Conservation (phyloP, 2,888 invertebrate species). For the Phengaris arion region DNA sequence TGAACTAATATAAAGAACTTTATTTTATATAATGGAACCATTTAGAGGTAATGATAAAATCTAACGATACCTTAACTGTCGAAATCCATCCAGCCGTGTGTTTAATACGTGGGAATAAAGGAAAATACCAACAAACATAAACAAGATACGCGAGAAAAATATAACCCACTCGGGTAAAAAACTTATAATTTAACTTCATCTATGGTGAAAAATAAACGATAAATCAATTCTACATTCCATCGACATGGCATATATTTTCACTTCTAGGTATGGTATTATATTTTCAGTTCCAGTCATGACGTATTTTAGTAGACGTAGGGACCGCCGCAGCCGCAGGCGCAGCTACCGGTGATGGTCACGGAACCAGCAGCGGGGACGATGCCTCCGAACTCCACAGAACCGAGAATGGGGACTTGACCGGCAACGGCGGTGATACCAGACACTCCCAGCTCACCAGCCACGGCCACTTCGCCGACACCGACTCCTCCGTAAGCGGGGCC, state of each 20-base stretch:
- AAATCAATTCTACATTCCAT: not conserved
- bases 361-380: conserved; percentile 43
- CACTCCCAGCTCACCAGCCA: conserved; percentile 45
- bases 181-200: not conserved
- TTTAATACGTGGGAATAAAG: no score
- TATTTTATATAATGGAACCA: no score
- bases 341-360: conserved; percentile 45
- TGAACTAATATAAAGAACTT: no score
- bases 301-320: not conserved
- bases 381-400: conserved; percentile 48
- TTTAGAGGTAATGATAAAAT: no score
- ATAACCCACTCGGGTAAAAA: not conserved
- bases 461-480: conserved; percentile 45
- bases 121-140: no score
- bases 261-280: not conserved
- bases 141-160: no score
- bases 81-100: no score
- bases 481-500: conserved; percentile 42
- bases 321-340: conserved; percentile 41
- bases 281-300: not conserved
- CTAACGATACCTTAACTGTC: no score
- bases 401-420: conserved; percentile 49
- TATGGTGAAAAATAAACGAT: not conserved
- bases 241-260: conserved; percentile 1
- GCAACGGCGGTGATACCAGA: conserved; percentile 44